Conservation (phyloP, 2,113 vertebrate genomes). For the Centrocercus urophasianus region DNA sequence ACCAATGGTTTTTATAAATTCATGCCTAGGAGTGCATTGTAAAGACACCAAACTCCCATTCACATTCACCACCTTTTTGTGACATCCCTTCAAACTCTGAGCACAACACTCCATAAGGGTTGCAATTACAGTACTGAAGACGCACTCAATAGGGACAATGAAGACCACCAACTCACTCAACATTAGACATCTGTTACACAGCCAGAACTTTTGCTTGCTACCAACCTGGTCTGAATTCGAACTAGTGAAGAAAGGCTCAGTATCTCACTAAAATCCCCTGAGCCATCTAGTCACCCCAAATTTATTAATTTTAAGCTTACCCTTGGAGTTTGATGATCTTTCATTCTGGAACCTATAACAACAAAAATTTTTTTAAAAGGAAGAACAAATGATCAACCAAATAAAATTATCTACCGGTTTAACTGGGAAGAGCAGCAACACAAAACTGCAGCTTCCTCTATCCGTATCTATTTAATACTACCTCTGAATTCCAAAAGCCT, state of each 20-base stretch:
- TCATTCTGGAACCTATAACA: slow-evolving; percentile 77
- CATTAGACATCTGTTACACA: slow-evolving; percentile 68
- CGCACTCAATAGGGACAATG: slow-evolving; percentile 55
- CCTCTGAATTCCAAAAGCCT: neutral
- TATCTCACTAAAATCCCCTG: slow-evolving; percentile 72
- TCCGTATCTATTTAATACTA: neutral
- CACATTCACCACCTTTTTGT: neutral
- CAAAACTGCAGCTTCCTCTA: neutral
- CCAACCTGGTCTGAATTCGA: slow-evolving; percentile 67
- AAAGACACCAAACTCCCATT: neutral
- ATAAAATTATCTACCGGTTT: neutral
- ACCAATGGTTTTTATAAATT: neutral
- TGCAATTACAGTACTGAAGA: slow-evolving; percentile 32
- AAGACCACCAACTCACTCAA: slow-evolving; percentile 66
- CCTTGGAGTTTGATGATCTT: slow-evolving; percentile 80
- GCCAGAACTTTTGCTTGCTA: slow-evolving; percentile 67
- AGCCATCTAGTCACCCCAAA: slow-evolving; percentile 72
- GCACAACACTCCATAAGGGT: neutral
- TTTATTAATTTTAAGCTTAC: slow-evolving; percentile 82
- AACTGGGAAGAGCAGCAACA: neutral
- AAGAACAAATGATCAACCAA: neutral
- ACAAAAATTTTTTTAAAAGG: neutral
- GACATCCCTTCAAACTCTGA: neutral
- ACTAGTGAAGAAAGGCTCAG: slow-evolving; percentile 66
- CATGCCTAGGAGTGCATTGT: neutral